These are phyloP conservation scores for Telmatochromis sp. DNA, from an alignment of 2,113 vertebrate genomes.

Conservation along the genomic window DNA sequence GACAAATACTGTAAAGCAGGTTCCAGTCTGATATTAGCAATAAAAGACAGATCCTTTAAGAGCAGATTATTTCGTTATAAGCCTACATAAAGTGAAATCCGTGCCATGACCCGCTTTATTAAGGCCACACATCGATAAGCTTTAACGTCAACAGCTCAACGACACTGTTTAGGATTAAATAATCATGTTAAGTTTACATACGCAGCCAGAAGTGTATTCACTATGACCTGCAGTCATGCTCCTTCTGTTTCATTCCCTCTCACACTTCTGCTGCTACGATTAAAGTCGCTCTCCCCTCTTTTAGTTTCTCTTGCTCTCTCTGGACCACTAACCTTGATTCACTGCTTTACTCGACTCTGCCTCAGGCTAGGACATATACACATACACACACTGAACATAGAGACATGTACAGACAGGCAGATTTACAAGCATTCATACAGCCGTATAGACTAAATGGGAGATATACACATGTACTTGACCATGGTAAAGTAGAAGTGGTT, in stretches of 20 bases:
- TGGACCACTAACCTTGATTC: constrained; percentile 60
- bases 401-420: not conserved
- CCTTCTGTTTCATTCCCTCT: not conserved
- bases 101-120: not conserved
- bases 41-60: not conserved
- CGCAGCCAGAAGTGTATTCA: not conserved
- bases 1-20: not conserved
- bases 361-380: not conserved
- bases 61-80: constrained; percentile 3
- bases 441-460: not conserved
- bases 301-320: constrained; percentile 26
- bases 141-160: not conserved
- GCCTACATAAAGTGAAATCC: not conserved
- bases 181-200: not conserved
- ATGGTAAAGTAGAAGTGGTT: constrained; percentile 42
- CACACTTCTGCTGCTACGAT: constrained; percentile 1
- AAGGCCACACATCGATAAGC: not conserved
- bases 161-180: not conserved
- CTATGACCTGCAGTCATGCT: not conserved
- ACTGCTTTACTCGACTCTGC: constrained; percentile 40
- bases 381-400: not conserved
- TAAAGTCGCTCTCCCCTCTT: not conserved
- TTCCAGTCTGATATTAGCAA: not conserved
- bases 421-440: constrained; percentile 27
- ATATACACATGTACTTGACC: constrained; percentile 39